phyloP scores from a whole-genome alignment of 92 coral and sea anemone species.

The Porites lobata region DNA sequence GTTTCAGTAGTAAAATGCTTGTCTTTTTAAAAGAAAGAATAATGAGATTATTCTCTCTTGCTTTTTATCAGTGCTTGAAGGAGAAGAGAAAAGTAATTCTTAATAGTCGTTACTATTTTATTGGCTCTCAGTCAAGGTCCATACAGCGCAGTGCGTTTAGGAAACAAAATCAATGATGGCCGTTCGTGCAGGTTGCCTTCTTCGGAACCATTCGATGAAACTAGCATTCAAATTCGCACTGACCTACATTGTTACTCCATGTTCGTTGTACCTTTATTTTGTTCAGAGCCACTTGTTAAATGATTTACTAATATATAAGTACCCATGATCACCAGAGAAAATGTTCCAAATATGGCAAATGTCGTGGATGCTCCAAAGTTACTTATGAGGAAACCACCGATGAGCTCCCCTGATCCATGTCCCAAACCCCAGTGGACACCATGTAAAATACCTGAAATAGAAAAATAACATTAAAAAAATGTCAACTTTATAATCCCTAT shows the following conservation, averaged over 20 bases:
- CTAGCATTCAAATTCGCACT: too few relatives aligned
- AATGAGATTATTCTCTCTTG: too few relatives aligned
- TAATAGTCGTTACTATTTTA: too few relatives aligned
- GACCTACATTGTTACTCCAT: background rate
- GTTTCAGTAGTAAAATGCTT: too few relatives aligned
- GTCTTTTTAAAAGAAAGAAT: too few relatives aligned
- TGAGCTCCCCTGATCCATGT: conserved; percentile 94
- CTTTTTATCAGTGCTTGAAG: too few relatives aligned
- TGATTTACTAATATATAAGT: conserved; percentile 75
- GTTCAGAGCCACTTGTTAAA: conserved; percentile 27
- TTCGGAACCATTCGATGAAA: too few relatives aligned
- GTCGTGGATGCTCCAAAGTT: conserved; percentile 84
- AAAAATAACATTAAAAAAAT: background rate
- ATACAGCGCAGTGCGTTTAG: too few relatives aligned
- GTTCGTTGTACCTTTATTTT: conserved; percentile 47
- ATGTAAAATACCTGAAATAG: conserved; percentile 78
- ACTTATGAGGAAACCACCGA: conserved; percentile 90
- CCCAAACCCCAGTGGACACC: conserved; percentile 96
- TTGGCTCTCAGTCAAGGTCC: too few relatives aligned
- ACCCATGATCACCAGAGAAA: conserved; percentile 71
- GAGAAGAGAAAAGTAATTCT: too few relatives aligned
- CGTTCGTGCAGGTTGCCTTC: too few relatives aligned
- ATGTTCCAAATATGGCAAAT: conserved; percentile 82
- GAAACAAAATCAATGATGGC: too few relatives aligned
- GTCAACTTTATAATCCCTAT: background rate